These are phyloP conservation scores for Lampris incognitus DNA, from an alignment of 2,113 vertebrate genomes.

Conservation along the genomic window DNA sequence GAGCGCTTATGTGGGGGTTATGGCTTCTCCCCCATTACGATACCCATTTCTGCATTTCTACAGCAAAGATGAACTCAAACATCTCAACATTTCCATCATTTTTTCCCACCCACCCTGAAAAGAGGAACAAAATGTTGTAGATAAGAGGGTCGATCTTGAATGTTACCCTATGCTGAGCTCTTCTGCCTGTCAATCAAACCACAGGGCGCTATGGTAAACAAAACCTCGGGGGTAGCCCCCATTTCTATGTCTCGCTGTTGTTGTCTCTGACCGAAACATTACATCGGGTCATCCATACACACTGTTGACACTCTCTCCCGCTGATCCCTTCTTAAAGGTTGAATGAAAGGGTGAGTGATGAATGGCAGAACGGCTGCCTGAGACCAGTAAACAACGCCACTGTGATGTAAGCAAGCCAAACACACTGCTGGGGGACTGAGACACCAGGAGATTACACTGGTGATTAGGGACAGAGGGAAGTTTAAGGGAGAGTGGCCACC, in stretches of 20 bases:
- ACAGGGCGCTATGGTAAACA: slow-evolving; percentile 50
- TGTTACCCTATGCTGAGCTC: slow-evolving; percentile 2
- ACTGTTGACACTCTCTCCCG: slow-evolving; percentile 56
- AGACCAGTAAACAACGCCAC: slow-evolving; percentile 46
- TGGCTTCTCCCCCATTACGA: neutral
- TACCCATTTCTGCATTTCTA: neutral
- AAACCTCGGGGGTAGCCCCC: slow-evolving; percentile 30
- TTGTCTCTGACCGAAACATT: slow-evolving; percentile 51
- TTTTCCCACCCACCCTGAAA: too few relatives aligned
- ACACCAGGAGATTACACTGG: slow-evolving; percentile 38
- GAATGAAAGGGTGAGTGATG: slow-evolving; percentile 44
- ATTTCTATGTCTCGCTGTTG: slow-evolving; percentile 29
- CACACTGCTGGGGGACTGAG: slow-evolving; percentile 18
- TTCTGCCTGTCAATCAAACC: slow-evolving; percentile 38
- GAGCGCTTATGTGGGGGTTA: neutral
- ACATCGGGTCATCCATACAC: slow-evolving; percentile 35
- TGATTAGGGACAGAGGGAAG: slow-evolving; percentile 36
- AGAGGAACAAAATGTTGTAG: too few relatives aligned
- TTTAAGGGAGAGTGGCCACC: slow-evolving; percentile 18
- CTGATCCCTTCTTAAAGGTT: slow-evolving; percentile 32
- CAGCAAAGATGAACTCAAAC: neutral
- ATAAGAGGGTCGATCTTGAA: neutral
- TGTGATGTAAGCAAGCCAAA: slow-evolving; percentile 41
- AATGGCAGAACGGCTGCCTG: slow-evolving; percentile 42
- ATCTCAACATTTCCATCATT: neutral